phyloP scores from a whole-genome alignment of 2,113 vertebrate species.

The Synodontis membranacea region DNA sequence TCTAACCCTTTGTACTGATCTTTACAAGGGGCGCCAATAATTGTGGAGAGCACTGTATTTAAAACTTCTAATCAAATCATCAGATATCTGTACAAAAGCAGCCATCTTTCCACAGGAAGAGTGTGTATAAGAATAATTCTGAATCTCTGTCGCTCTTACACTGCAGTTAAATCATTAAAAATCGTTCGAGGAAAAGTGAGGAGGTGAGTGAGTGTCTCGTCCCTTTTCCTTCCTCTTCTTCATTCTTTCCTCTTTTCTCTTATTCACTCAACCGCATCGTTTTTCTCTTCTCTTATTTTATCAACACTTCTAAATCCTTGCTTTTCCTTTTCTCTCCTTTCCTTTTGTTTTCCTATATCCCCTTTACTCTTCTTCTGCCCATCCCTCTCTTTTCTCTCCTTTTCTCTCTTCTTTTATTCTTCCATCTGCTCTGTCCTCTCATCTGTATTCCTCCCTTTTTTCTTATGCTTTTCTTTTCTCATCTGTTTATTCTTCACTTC shows the following conservation, averaged over 20 bases:
- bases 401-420: background rate
- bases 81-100: no score
- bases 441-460: background rate
- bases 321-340: background rate
- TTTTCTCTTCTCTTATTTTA: background rate
- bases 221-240: slow-evolving; percentile 2
- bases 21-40: no score
- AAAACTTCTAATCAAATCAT: no score
- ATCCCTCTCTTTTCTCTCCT: background rate
- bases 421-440: background rate
- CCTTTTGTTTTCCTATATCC: background rate
- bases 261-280: background rate
- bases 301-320: background rate
- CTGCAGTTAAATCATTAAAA: no score
- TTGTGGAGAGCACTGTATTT: no score
- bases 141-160: no score
- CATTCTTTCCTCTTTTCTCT: background rate
- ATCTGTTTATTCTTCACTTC: background rate
- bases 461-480: background rate
- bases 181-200: no score
- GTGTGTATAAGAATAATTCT: no score
- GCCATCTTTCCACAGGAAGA: no score
- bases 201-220: background rate
- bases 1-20: no score
- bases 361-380: background rate